Evolutionary conservation across 2,888 invertebrate genomes (phyloP).

Genomic region (Ctena decussata): DNA sequence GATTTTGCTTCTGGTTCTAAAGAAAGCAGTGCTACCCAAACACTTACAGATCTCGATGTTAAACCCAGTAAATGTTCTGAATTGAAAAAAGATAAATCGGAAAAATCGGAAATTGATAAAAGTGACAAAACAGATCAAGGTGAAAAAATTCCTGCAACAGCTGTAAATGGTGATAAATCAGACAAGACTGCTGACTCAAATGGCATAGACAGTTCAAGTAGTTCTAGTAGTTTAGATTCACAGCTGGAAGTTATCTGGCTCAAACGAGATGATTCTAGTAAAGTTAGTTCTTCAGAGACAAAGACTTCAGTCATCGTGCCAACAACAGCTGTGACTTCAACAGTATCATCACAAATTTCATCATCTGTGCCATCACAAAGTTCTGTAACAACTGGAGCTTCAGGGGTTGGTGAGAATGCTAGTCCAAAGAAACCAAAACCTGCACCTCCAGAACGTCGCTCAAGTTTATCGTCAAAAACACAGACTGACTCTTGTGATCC

Average conservation of each 20-base stretch:
- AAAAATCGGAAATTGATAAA: conserved; percentile 26
- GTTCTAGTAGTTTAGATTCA: conserved; percentile 75
- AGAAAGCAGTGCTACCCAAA: not conserved
- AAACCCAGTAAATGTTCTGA: not conserved
- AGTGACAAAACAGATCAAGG: conserved; percentile 27
- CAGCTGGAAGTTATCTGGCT: conserved; percentile 69
- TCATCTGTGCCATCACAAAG: not conserved
- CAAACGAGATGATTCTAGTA: conserved; percentile 35
- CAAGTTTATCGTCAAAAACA: conserved; percentile 73
- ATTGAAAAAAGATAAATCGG: not conserved
- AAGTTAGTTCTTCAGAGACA: not conserved
- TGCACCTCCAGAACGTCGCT: conserved; percentile 77
- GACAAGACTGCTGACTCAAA: conserved; percentile 54
- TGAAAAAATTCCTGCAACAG: not conserved
- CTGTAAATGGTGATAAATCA: not conserved
- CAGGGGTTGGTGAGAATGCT: conserved; percentile 9
- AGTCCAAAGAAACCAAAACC: conserved; percentile 72
- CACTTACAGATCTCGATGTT: not conserved
- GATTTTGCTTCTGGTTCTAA: conserved; percentile 27
- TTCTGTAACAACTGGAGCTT: not conserved
- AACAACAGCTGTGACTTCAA: not conserved
- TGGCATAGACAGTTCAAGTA: conserved; percentile 72
- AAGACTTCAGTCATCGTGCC: not conserved
- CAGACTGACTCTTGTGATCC: conserved; percentile 37
- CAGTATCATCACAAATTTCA: not conserved